Conservation (phyloP, 2,888 invertebrate genomes). For the Coleophora deauratella region DNA sequence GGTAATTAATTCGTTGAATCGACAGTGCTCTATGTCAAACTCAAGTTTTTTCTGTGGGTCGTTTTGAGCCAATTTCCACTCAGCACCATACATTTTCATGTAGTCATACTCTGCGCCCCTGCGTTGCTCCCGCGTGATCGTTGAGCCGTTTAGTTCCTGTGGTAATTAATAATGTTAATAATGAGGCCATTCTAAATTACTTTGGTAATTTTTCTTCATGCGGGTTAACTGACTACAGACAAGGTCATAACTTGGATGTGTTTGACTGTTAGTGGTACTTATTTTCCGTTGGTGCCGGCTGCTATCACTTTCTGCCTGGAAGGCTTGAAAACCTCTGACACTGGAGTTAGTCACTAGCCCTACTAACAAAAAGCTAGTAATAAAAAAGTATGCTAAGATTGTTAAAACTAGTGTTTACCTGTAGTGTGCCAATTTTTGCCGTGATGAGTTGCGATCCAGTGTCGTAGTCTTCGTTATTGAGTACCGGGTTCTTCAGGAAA, state of each 20-base stretch:
- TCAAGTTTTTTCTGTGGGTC: constrained; percentile 53
- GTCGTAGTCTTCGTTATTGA: constrained; percentile 76
- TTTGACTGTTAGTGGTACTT: too few species aligned
- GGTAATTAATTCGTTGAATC: constrained; percentile 81
- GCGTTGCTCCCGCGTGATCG: constrained; percentile 79
- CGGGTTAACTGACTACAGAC: too few species aligned
- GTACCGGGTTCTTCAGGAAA: constrained; percentile 81
- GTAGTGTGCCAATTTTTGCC: constrained; percentile 84
- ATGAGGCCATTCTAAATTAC: too few species aligned
- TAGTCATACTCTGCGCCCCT: constrained; percentile 94
- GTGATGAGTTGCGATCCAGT: constrained; percentile 87
- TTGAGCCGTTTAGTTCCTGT: constrained; percentile 80
- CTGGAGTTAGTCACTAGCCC: too few species aligned
- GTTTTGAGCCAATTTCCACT: constrained; percentile 77
- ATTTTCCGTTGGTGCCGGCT: too few species aligned
- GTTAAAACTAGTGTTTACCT: too few species aligned
- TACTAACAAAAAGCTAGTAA: too few species aligned
- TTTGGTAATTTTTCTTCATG: too few species aligned
- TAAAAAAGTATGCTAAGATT: too few species aligned
- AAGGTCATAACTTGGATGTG: too few species aligned
- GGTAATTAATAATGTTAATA: background rate
- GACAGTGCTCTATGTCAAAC: constrained; percentile 82
- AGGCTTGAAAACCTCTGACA: too few species aligned
- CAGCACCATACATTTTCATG: constrained; percentile 84
- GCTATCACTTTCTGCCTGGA: too few species aligned